Percentiles rank a stretch among this genome's conserved stretches.
Conservation (phyloP, 2,113 vertebrate genomes). For the Centropristis striata region DNA sequence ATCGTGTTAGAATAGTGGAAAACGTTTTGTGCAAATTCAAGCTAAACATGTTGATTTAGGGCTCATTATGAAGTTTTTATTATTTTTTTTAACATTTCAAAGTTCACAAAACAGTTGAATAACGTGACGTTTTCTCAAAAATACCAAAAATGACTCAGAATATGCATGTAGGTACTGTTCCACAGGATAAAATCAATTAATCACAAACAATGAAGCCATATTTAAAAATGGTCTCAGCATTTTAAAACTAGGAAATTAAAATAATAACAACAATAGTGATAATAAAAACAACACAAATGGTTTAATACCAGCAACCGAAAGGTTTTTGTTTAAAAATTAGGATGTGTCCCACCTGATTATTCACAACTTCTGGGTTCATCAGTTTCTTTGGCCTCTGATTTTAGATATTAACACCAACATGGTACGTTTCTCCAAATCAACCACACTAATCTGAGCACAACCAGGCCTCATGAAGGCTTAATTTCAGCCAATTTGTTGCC, state of each 20-base stretch:
- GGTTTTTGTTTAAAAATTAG: constrained; percentile 23
- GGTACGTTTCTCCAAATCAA: constrained; percentile 13
- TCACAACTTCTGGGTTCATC: constrained; percentile 13
- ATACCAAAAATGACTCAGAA: constrained; percentile 43
- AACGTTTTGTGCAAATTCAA: constrained; percentile 4
- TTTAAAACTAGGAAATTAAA: constrained; percentile 12
- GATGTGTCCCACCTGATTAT: background rate
- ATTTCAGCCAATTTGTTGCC: constrained; percentile 22
- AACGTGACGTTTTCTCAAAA: constrained; percentile 45
- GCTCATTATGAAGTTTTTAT: constrained; percentile 45
- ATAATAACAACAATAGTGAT: constrained; percentile 1
- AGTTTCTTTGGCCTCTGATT: constrained; percentile 58
- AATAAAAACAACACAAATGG: background rate
- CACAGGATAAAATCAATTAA: constrained; percentile 46
- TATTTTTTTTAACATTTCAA: constrained; percentile 45
- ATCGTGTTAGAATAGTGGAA: constrained; percentile 2
- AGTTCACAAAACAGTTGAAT: constrained; percentile 53
- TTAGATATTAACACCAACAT: constrained; percentile 7
- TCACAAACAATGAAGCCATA: constrained; percentile 56
- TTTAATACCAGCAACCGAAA: constrained; percentile 38
- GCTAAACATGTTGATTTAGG: background rate
- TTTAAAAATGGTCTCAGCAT: constrained; percentile 24
- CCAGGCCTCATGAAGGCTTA: constrained; percentile 2
- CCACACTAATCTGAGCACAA: constrained; percentile 15
- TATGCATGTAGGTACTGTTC: constrained; percentile 47